Evolutionary conservation across 2,113 vertebrate genomes (phyloP).

Genomic region (Sarotherodon lohbergeri): DNA sequence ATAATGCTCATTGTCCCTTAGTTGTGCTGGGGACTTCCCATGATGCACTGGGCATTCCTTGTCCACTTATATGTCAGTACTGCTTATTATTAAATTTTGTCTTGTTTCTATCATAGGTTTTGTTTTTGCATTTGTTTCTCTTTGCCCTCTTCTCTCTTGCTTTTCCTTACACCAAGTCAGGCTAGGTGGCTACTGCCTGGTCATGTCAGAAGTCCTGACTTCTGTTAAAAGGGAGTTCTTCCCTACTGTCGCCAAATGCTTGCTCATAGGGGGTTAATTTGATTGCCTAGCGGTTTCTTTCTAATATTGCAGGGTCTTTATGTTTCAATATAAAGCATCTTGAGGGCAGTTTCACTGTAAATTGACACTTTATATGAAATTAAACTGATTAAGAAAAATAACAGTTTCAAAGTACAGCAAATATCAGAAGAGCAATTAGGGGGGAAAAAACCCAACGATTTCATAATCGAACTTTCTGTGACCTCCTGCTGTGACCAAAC

Average conservation of each 20-base stretch:
- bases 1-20: background rate
- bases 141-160: background rate
- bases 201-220: background rate
- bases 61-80: background rate
- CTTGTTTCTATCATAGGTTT: background rate
- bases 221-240: background rate
- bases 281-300: accelerated
- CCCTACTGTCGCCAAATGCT: background rate
- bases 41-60: background rate
- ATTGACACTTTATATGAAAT: background rate
- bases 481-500: background rate
- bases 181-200: accelerated
- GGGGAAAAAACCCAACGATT: accelerated
- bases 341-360: background rate
- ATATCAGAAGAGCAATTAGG: background rate
- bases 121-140: background rate
- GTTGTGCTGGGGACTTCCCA: background rate
- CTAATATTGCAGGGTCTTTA: background rate
- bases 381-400: background rate
- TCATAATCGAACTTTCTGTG: background rate
- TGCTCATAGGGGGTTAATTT: background rate
- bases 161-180: background rate
- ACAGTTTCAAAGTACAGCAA: background rate
- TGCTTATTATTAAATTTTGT: background rate
- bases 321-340: background rate